These are phyloP conservation scores for Epinephelus coioides DNA, from an alignment of 2,797 vertebrate genomes.

Conservation along the genomic window DNA sequence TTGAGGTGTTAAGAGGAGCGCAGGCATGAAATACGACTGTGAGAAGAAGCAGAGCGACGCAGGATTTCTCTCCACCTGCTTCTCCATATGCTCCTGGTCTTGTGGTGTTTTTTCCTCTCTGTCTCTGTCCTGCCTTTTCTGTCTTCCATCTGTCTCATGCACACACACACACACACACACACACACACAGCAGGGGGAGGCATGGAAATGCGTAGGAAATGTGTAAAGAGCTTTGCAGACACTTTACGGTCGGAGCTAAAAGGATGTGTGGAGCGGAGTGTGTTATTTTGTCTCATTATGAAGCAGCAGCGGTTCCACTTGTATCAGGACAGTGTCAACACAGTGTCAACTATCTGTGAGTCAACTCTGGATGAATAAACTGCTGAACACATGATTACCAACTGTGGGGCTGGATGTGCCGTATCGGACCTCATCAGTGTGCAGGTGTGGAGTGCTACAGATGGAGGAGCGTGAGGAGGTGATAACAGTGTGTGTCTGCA, in stretches of 20 bases:
- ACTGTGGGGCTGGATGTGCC: background rate
- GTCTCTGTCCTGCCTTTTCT: slow-evolving; percentile 27
- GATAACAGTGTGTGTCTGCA: background rate
- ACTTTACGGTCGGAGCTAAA: slow-evolving; percentile 25
- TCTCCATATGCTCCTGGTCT: slow-evolving; percentile 47
- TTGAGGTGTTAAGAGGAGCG: slow-evolving; percentile 34
- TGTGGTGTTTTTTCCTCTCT: slow-evolving; percentile 24
- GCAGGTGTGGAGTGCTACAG: slow-evolving; percentile 7
- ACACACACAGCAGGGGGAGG: slow-evolving; percentile 18
- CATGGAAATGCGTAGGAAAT: slow-evolving; percentile 2
- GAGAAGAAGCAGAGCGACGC: slow-evolving; percentile 8
- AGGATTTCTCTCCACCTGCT: slow-evolving; percentile 49
- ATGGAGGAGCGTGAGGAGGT: background rate
- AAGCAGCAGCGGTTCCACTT: slow-evolving; percentile 44
- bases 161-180: slow-evolving; percentile 12
- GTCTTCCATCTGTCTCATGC: slow-evolving; percentile 43
- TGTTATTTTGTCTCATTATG: slow-evolving; percentile 48
- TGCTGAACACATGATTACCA: slow-evolving; percentile 36
- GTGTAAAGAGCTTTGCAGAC: slow-evolving; percentile 12
- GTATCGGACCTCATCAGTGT: background rate
- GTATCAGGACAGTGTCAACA: slow-evolving; percentile 42
- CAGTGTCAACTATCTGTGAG: slow-evolving; percentile 43
- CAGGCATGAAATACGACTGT: slow-evolving; percentile 10
- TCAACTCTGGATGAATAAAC: slow-evolving; percentile 38
- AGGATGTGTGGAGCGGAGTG: slow-evolving; percentile 5